Evolutionary conservation across 2,797 vertebrate species (phyloP).

Genomic region (Danio aesculapii): DNA sequence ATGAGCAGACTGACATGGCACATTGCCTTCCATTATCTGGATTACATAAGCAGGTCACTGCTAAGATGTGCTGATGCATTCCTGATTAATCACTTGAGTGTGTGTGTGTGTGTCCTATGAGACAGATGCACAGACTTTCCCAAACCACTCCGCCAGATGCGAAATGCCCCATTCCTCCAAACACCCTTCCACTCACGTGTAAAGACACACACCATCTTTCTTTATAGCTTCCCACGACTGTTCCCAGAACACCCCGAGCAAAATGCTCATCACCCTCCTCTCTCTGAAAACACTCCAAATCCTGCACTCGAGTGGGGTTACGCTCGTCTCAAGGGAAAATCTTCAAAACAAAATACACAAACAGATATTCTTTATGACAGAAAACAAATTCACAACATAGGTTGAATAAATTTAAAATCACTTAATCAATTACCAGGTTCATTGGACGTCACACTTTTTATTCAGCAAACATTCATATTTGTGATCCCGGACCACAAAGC

Average conservation of each 20-base stretch:
- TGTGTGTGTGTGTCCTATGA: constrained; percentile 26
- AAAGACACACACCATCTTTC: neutral
- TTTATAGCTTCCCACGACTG: constrained; percentile 15
- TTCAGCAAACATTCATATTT: no score
- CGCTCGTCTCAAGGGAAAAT: neutral
- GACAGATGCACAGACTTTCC: constrained; percentile 43
- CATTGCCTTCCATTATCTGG: constrained; percentile 35
- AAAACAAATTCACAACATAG: neutral
- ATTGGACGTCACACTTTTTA: neutral
- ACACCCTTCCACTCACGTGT: neutral
- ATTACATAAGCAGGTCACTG: constrained; percentile 54
- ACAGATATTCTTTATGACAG: neutral
- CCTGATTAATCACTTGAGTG: constrained; percentile 69
- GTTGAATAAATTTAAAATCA: neutral
- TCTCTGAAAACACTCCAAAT: constrained; percentile 10
- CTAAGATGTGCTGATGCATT: constrained; percentile 76
- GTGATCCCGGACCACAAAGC: no score
- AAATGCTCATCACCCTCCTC: constrained; percentile 1
- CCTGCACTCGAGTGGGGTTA: neutral
- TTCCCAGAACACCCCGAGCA: constrained; percentile 8
- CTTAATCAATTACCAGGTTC: neutral
- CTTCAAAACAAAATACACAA: neutral
- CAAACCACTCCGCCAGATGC: constrained; percentile 33
- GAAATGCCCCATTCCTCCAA: constrained; percentile 1
- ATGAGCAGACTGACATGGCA: constrained; percentile 43